These are phyloP conservation scores for Athene noctua DNA, from an alignment of 2,113 vertebrate genomes.

Conservation along the genomic window DNA sequence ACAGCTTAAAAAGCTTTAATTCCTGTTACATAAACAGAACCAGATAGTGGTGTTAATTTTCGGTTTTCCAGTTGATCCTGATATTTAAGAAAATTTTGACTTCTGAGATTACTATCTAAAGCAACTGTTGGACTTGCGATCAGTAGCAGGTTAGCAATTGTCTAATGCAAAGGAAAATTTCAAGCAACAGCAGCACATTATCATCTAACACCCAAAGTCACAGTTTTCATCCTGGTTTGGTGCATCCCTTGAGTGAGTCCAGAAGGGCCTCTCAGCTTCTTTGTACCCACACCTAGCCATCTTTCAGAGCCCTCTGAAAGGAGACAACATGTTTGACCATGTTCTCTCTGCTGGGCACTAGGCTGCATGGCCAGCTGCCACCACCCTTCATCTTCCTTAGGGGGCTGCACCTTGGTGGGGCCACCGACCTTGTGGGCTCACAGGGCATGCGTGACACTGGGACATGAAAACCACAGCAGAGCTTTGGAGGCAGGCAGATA, in stretches of 20 bases:
- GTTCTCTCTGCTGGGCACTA: not conserved
- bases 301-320: not conserved
- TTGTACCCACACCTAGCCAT: not conserved
- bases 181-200: not conserved
- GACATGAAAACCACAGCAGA: rapidly evolving
- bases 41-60: not conserved
- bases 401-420: not conserved
- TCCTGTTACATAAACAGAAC: not conserved
- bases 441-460: rapidly evolving
- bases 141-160: not conserved
- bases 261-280: not conserved
- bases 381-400: not conserved
- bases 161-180: not conserved
- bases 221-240: not conserved
- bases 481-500: not conserved
- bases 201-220: not conserved
- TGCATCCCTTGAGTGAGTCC: rapidly evolving
- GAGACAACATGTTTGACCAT: not conserved
- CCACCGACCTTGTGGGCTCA: not conserved
- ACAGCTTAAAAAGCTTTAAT: not conserved
- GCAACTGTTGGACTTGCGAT: not conserved
- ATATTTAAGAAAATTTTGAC: not conserved
- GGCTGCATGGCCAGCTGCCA: not conserved
- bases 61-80: not conserved
- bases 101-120: not conserved